phyloP scores from a whole-genome alignment of 1,140 invertebrate genomes.

The Aphidius gifuensis region DNA sequence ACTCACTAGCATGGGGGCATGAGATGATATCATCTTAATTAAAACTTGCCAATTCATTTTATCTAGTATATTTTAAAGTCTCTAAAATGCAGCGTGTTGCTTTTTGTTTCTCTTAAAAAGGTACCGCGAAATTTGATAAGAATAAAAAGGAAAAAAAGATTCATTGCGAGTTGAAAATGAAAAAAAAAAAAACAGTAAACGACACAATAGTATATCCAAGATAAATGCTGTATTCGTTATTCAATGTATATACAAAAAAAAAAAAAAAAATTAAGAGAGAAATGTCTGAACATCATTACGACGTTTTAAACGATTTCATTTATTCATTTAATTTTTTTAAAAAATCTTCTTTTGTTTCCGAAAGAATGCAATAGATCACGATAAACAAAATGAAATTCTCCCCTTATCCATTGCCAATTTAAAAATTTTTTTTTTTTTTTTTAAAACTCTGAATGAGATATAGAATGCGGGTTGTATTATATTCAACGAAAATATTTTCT shows the following conservation, averaged over 20 bases:
- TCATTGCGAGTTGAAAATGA: neutral
- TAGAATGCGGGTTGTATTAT: neutral
- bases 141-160: constrained; percentile 7
- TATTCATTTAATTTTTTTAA: too few species aligned
- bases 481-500: neutral
- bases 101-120: constrained; percentile 48
- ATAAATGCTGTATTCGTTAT: too few species aligned
- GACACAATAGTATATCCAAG: neutral
- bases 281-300: too few species aligned
- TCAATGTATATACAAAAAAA: too few species aligned
- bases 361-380: too few species aligned
- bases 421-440: too few species aligned
- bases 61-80: constrained; percentile 31
- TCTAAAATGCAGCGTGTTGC: constrained; percentile 29
- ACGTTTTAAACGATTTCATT: too few species aligned
- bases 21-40: constrained; percentile 54
- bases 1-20: neutral
- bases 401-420: too few species aligned
- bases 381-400: too few species aligned
- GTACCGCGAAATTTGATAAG: constrained; percentile 30
- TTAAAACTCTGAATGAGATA: too few species aligned
- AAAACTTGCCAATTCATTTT: constrained; percentile 58
- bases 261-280: too few species aligned
- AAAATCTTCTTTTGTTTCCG: too few species aligned
- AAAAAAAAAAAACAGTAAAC: neutral